Evolutionary conservation across 2,113 vertebrate genomes (phyloP), one percentile per base, ranked within the genome.

Genomic region (Raphicerus campestris): DNA sequence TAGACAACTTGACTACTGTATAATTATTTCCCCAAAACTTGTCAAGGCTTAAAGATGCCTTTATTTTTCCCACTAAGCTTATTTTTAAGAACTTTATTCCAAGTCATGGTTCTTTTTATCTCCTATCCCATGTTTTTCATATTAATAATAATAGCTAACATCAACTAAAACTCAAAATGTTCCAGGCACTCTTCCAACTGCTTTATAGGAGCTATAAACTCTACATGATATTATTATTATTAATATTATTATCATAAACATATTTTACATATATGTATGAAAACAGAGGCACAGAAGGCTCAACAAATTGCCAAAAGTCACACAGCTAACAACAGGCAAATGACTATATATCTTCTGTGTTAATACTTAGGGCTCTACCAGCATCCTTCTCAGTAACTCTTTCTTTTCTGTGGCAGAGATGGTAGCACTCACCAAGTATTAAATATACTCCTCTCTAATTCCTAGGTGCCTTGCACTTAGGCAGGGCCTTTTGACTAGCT

Each of bases 71-170:
- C 6, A 81, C 49, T 60, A 81, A 89, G 61, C 32, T 35, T 63
- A 60, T 89, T 97, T 90, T 88, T 94, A 77, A 89, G 42, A 81
- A 63, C 9, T 82, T 96, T 78, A 94, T 63, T 91, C 60, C 53
- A 88, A 84, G n/a, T 80, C 28, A 73, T 96, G 32, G 22, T 91
- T 94, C 26, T 75, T 26, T 87, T 96, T 93, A 42, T 55, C 49
- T 93, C 56, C 83, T 83, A 58, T 86, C 30, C n/a, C 20, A 81
- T n/a, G 63, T 84, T 75, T 80, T 87, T 24, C 45, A 87, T 58
- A 78, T 77, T 92, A 97, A 84, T 85, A 93, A 94, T 77, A 66
- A 78, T 58, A 91, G 4, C 8, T 60, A 86, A 56, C 20, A 95
- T 77, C 22, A 78, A 56, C 26, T 95, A 26, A 92, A 55, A 87